Conservation (phyloP, 1,140 invertebrate genomes). For the Drosophila micromelanica region DNA sequence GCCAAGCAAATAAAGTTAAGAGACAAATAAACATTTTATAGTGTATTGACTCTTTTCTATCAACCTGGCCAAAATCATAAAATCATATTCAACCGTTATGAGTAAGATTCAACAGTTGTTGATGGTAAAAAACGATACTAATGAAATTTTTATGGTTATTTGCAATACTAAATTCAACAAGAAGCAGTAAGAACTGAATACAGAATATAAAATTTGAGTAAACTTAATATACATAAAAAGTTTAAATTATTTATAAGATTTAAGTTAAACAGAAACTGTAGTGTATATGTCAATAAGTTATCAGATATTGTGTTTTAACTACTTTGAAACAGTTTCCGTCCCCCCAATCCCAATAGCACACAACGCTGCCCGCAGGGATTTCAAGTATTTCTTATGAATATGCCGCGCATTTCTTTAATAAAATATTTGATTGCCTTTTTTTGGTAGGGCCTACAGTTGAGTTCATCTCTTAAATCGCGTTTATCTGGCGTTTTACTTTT, state of each 20-base stretch:
- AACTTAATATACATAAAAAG: too few relatives aligned
- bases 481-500: constrained; percentile 40
- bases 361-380: neutral
- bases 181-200: neutral
- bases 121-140: constrained; percentile 1
- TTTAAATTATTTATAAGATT: too few relatives aligned
- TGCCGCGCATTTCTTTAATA: neutral
- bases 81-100: constrained; percentile 25
- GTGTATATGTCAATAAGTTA: too few relatives aligned
- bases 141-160: constrained; percentile 1
- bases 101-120: constrained; percentile 32
- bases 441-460: neutral
- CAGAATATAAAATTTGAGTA: too few relatives aligned
- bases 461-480: constrained; percentile 35
- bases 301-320: too few relatives aligned
- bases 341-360: too few relatives aligned
- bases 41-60: constrained; percentile 9
- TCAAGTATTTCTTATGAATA: constrained; percentile 4
- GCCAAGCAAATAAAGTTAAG: constrained; percentile 29
- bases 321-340: too few relatives aligned
- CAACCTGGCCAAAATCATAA: constrained; percentile 15
- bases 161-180: neutral
- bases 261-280: too few relatives aligned
- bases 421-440: constrained; percentile 5
- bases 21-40: constrained; percentile 53